A percentile compares a stretch with the other conserved stretches of the same genome.
phyloP scores from a whole-genome alignment of 2,797 vertebrate species.

The Dryobates pubescens region DNA sequence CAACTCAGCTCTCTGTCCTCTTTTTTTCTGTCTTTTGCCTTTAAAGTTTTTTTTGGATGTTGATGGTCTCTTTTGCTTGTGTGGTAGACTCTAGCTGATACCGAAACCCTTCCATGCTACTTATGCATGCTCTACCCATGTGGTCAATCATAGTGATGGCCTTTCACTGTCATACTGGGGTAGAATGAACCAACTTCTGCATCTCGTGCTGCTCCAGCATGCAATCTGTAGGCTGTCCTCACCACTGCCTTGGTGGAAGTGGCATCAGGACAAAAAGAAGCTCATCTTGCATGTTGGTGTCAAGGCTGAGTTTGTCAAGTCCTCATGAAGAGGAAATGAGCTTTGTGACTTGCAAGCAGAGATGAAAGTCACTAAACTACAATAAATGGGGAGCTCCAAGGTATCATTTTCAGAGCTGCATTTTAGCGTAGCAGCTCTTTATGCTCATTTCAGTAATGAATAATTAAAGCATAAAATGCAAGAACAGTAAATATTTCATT shows the following conservation, averaged over 20 bases:
- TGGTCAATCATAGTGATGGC: background rate
- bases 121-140: rapidly evolving
- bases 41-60: background rate
- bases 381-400: slow-evolving; percentile 2
- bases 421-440: slow-evolving; percentile 50
- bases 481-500: slow-evolving; percentile 65
- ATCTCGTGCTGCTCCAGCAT: background rate
- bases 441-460: slow-evolving; percentile 44
- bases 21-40: background rate
- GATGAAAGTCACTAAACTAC: slow-evolving; percentile 6
- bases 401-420: background rate
- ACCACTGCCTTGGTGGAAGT: rapidly evolving
- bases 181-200: background rate
- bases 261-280: background rate
- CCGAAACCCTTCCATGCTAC: rapidly evolving
- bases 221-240: background rate
- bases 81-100: background rate
- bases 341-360: background rate
- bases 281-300: background rate
- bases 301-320: background rate
- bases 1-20: rapidly evolving
- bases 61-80: background rate
- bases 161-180: background rate
- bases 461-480: slow-evolving; percentile 56
- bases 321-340: background rate